phyloP scores from a whole-genome alignment of 2,888 invertebrate species.

The Pachliopta kotzebuea region DNA sequence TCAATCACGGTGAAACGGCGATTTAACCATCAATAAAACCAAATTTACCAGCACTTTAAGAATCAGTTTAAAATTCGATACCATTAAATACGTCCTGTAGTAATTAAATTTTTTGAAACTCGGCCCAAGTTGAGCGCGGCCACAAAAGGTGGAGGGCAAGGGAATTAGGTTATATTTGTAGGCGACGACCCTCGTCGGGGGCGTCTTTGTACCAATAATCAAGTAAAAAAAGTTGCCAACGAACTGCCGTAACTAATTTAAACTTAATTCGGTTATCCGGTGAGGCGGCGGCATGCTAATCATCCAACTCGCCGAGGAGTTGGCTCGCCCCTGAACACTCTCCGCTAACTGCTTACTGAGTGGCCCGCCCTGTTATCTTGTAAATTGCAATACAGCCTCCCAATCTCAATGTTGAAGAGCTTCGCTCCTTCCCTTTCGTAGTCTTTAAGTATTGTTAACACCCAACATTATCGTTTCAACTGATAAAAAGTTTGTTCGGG shows the following conservation, averaged over 20 bases:
- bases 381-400: conserved; percentile 4
- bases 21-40: too few relatives aligned
- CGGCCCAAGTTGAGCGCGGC: conserved; percentile 14
- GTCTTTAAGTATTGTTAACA: too few relatives aligned
- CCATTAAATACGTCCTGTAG: conserved; percentile 7
- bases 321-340: conserved; percentile 18
- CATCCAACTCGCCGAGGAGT: conserved; percentile 32
- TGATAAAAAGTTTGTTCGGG: too few relatives aligned
- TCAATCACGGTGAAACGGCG: too few relatives aligned
- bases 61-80: not conserved
- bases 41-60: too few relatives aligned
- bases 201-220: conserved; percentile 38
- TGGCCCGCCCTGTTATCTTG: conserved; percentile 15
- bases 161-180: conserved; percentile 30
- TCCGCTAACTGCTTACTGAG: conserved; percentile 13
- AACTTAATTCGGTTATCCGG: conserved; percentile 53
- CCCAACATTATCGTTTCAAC: too few relatives aligned
- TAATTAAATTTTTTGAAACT: conserved; percentile 23
- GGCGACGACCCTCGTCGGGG: conserved; percentile 36
- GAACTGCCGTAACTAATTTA: conserved; percentile 50
- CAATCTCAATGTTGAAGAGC: not conserved
- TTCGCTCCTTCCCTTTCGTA: too few relatives aligned
- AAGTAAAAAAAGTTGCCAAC: conserved; percentile 39
- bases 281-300: conserved; percentile 41
- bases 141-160: conserved; percentile 24